Evolutionary conservation across 2,888 invertebrate genomes (phyloP), one percentile per base, ranked within the genome.

Genomic region (Drosophila nigritarsus): DNA sequence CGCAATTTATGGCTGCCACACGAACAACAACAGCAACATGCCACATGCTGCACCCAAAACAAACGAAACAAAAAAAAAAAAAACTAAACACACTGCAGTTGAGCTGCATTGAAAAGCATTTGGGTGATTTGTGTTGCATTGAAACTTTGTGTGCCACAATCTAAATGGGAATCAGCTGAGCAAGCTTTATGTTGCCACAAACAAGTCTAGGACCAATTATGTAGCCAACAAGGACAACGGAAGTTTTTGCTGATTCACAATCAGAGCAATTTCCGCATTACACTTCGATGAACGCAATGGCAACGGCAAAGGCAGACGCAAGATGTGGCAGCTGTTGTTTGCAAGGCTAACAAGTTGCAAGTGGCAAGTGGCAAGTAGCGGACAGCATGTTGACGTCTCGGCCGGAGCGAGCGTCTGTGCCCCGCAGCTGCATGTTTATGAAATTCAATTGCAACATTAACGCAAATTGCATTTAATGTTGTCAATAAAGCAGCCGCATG

Each of bases 391-490:
- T 60, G 65, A 53, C 61, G 64, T 53, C 48, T 62, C 51, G 34
- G 56, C 60, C 49, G 15, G 34, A 40, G n/a, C 13, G 7, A 36
- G 30, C 13, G 7, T 29, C 36, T 24, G 27, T 20, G 27, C 36
- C 60, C 53, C 40, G 45, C 20, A 40, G 62, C 32, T 29, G 66
- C 55, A 36, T 64, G 67, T 48, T 63, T 65, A 51, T 67, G 55
- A 86, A 88, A 85, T 82, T 62, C 73, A 88, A 85, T 85, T 87
- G 83, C 40, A 56, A 56, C 71, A 62, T 67, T 80, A 75, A 71
- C 64, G 66, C 51, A 77, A 87, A 87, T 79, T 79, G 70, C 82
- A 83, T 87, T 83, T 71, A 63, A 38, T 49, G 67, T 49, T 58
- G 64, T 48, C 61, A 51, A 65, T 65, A 36, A 62, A 18, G 51